A percentile compares a stretch with the other conserved stretches of the same genome.
Conservation (phyloP, 2,113 vertebrate species). For the Gnathonemus echidnorhynchus region DNA sequence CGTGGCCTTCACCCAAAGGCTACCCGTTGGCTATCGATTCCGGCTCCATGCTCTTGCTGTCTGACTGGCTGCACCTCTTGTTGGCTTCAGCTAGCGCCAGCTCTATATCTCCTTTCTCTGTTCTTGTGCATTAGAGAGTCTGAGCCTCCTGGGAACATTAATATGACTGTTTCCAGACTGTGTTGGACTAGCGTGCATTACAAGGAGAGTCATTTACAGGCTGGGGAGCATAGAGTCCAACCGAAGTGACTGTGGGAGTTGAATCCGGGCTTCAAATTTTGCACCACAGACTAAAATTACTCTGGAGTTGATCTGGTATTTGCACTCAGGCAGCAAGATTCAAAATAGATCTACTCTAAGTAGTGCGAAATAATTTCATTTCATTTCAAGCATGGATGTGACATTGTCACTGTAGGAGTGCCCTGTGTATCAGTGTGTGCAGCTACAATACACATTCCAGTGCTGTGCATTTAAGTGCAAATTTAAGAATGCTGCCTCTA, state of each 20-base stretch:
- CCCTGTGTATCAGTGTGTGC: not conserved
- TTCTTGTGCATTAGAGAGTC: not conserved
- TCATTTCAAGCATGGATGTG: not conserved
- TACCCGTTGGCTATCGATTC: not conserved
- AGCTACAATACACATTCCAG: not conserved
- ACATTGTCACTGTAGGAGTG: not conserved
- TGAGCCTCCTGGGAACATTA: not conserved
- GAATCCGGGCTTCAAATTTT: not conserved
- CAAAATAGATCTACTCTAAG: not conserved
- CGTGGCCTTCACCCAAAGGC: not conserved
- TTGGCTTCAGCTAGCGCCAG: not conserved
- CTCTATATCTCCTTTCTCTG: not conserved
- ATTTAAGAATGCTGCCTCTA: not conserved
- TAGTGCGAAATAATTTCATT: constrained; percentile 1
- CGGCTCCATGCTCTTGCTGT: not conserved
- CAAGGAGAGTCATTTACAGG: not conserved
- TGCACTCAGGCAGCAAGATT: not conserved
- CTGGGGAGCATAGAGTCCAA: not conserved
- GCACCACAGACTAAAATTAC: not conserved
- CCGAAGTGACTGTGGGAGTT: not conserved
- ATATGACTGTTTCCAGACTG: not conserved
- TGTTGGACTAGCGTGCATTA: no score
- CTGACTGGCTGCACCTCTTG: not conserved
- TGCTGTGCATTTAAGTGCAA: not conserved
- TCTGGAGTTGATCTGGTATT: not conserved